These are phyloP conservation scores for Mesopsocus fuscifrons DNA, from an alignment of 2,888 invertebrate genomes.

Conservation along the genomic window DNA sequence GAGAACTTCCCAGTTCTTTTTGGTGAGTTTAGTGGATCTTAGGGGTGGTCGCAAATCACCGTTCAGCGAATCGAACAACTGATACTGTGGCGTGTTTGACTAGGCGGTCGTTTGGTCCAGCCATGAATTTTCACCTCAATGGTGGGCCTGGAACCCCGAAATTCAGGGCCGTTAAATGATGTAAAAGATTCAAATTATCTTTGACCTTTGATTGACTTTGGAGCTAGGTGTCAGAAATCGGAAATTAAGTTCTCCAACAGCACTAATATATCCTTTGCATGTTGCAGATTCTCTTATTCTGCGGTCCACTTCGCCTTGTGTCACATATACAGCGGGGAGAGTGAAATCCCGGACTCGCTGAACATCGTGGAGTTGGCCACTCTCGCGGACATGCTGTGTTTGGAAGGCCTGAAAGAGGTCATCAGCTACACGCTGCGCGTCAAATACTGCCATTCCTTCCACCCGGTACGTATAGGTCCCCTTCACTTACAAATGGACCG, in stretches of 20 bases:
- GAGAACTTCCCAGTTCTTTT: background rate
- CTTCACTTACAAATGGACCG: background rate
- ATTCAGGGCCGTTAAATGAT: too few relatives aligned
- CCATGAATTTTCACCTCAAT: too few relatives aligned
- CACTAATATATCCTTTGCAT: too few relatives aligned
- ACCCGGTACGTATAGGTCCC: slow-evolving; percentile 43
- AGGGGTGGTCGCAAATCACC: too few relatives aligned
- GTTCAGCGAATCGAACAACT: too few relatives aligned
- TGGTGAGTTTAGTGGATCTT: background rate
- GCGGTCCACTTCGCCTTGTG: slow-evolving; percentile 80
- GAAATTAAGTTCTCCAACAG: too few relatives aligned
- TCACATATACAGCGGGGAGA: slow-evolving; percentile 86
- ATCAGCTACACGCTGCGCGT: slow-evolving; percentile 71
- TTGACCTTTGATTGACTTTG: too few relatives aligned
- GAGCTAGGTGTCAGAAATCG: too few relatives aligned
- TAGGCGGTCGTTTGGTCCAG: too few relatives aligned
- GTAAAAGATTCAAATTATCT: too few relatives aligned
- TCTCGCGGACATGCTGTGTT: slow-evolving; percentile 70
- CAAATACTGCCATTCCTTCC: slow-evolving; percentile 87
- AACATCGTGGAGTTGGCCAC: slow-evolving; percentile 74
- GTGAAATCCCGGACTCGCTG: slow-evolving; percentile 70
- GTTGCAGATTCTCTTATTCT: slow-evolving; percentile 65
- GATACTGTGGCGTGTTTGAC: too few relatives aligned
- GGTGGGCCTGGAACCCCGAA: too few relatives aligned
- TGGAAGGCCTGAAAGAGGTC: slow-evolving; percentile 83